These are phyloP conservation scores for Sialis fuliginosa DNA, from an alignment of 2,888 invertebrate species.

Conservation along the genomic window DNA sequence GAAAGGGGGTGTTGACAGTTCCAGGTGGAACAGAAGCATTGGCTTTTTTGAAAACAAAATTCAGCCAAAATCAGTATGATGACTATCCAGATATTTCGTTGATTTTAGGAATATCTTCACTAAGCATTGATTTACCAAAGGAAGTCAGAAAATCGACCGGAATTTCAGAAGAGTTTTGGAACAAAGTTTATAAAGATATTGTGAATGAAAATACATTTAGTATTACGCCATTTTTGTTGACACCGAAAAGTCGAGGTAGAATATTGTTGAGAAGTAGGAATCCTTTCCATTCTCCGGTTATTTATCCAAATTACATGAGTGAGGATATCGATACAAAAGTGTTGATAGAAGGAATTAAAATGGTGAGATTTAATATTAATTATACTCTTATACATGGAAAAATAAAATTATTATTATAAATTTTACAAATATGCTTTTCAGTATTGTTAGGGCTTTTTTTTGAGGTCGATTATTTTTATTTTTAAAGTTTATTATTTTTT, in stretches of 20 bases:
- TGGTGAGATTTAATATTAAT: conserved; percentile 28
- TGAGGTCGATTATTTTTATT: too few relatives aligned
- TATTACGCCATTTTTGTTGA: conserved; percentile 53
- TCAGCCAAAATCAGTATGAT: conserved; percentile 23
- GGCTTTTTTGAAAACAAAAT: conserved; percentile 53
- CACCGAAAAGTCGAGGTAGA: conserved; percentile 57
- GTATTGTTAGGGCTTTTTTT: too few relatives aligned
- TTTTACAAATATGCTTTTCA: too few relatives aligned
- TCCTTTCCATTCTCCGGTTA: conserved; percentile 57
- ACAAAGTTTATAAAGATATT: conserved; percentile 33
- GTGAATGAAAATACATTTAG: conserved; percentile 39
- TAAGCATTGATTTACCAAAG: conserved; percentile 56
- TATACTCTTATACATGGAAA: too few relatives aligned
- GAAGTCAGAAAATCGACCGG: conserved; percentile 44
- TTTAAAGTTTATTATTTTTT: too few relatives aligned
- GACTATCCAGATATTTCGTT: conserved; percentile 64
- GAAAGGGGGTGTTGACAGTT: conserved; percentile 53
- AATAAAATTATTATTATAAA: too few relatives aligned
- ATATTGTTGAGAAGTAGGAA: conserved; percentile 49
- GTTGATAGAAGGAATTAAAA: conserved; percentile 54
- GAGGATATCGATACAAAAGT: conserved; percentile 51
- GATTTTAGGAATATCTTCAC: conserved; percentile 57
- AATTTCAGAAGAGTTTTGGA: conserved; percentile 40
- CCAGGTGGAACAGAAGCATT: conserved; percentile 64
- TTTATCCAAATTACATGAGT: conserved; percentile 69